These are phyloP conservation scores for Meghimatium bilineatum DNA, from an alignment of 2,888 invertebrate genomes.

Conservation along the genomic window DNA sequence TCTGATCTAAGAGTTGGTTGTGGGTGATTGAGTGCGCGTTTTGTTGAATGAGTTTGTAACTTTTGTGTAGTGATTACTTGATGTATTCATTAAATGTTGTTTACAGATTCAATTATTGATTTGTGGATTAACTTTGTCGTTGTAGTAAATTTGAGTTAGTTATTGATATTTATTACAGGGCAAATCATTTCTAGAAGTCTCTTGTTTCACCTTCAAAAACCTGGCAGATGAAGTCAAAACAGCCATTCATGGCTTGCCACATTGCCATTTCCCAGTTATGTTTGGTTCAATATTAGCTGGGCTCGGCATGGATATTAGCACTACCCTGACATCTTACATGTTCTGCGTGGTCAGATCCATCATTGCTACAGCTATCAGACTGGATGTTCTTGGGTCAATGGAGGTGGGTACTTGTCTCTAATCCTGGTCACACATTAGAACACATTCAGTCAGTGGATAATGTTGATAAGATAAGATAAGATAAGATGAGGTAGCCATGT, in stretches of 20 bases:
- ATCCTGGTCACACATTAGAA: background rate
- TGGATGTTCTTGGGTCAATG: slow-evolving; percentile 63
- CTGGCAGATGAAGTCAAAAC: background rate
- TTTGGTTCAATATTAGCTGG: slow-evolving; percentile 61
- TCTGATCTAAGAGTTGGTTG: too few species aligned
- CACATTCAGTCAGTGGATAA: background rate
- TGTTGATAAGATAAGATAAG: too few species aligned
- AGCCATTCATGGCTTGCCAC: slow-evolving; percentile 23
- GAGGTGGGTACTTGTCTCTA: slow-evolving; percentile 55
- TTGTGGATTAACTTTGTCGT: too few species aligned
- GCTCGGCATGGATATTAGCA: slow-evolving; percentile 55
- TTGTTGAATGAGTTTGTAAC: too few species aligned
- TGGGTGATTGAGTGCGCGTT: too few species aligned
- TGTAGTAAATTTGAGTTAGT: background rate
- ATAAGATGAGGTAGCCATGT: too few species aligned
- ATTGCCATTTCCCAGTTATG: slow-evolving; percentile 61
- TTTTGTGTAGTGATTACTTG: too few species aligned
- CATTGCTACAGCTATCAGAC: slow-evolving; percentile 61
- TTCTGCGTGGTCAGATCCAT: slow-evolving; percentile 57
- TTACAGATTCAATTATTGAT: too few species aligned
- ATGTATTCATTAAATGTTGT: too few species aligned
- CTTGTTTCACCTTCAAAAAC: slow-evolving; percentile 11
- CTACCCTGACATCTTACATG: slow-evolving; percentile 57
- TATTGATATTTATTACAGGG: slow-evolving; percentile 37
- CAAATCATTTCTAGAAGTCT: slow-evolving; percentile 41